Base-by-base conservation (phyloP, 2,797 vertebrate species). In the Mycteria americana region DNA sequence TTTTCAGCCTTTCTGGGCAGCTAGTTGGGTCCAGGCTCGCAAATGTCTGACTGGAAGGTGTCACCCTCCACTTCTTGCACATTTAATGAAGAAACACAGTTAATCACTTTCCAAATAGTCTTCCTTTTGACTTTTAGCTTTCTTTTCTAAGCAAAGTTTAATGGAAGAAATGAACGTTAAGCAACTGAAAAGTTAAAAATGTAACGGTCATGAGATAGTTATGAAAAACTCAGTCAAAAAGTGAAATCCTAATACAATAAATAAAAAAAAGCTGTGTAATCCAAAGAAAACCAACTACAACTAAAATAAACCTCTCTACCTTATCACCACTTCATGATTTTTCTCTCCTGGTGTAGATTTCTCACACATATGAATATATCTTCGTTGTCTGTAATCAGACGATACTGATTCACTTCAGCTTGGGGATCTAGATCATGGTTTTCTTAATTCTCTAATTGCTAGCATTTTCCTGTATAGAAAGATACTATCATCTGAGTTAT, bases 1-100 rank as follows among this genome's bases (percentile, higher is more conserved):
- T 95, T 97, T 98, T 96, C 90, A 97, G 68, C 86, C 75, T 96
- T 83, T 88, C 63, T 80, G 96, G 74, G 94, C 81, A 78, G 65
- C 56, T 97, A 94, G 92, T 86, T 53, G 7, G 4, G 24, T 95
- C 69, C 64, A 85, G 57, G 2, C 3, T 73, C 17, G 24, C 96
- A 96, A 94, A 85, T 77, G 16, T 72, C 59, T 67, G 17, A 85
- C 74, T 76, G 56, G 50, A 93, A 89, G 37, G 46, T 64, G 82
- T 88, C 90, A 83, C 83, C 95, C 75, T 95, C 27, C 37, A 74
- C 57, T 91, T 94, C 72, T 93, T 85, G 51, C 69, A 86, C 19
- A 89, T 91, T 91, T 94, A 93, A 93, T 63, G 82, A 80, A 97
- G 59, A 80, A 81, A 80, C 35, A 64, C 46, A 85, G 37, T 33